phyloP scores from a whole-genome alignment of 30 jellyfish, hydroid and myxozoan genomes.

The Aurelia sp. region DNA sequence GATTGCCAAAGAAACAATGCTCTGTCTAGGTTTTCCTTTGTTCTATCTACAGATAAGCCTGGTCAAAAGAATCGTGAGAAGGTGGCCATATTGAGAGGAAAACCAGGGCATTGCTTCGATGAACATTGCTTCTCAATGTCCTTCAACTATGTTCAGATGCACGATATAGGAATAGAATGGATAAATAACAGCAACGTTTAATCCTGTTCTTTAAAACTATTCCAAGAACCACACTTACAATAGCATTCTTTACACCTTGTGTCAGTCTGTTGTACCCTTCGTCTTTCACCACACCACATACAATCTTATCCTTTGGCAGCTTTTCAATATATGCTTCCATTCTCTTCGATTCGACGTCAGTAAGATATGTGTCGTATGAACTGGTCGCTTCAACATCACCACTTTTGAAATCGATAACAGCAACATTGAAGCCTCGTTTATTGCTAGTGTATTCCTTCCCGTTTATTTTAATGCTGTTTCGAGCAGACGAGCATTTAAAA shows the following conservation, averaged over 20 bases:
- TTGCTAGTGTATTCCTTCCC: constrained; percentile 49
- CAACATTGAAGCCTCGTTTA: constrained; percentile 67
- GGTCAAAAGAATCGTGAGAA: too few species aligned
- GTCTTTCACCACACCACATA: constrained; percentile 59
- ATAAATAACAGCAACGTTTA: too few species aligned
- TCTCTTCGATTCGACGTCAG: constrained; percentile 7
- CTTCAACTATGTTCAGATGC: too few species aligned
- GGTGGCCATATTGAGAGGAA: too few species aligned
- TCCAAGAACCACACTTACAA: constrained; percentile 16
- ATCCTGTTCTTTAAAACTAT: too few species aligned
- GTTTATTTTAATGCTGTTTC: constrained; percentile 30
- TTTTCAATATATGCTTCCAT: constrained; percentile 17
- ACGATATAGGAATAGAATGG: too few species aligned
- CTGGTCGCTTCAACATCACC: constrained; percentile 45
- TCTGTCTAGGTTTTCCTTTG: too few species aligned
- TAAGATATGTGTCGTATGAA: constrained; percentile 11
- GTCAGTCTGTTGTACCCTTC: constrained; percentile 27
- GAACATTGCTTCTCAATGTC: too few species aligned
- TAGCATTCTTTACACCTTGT: constrained; percentile 46
- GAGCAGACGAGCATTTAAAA: constrained; percentile 8
- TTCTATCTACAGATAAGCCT: too few species aligned
- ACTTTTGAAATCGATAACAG: constrained; percentile 29
- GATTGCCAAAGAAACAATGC: too few species aligned
- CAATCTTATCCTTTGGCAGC: constrained; percentile 3
- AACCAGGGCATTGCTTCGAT: too few species aligned